These are phyloP conservation scores for Eucidaris tribuloides DNA, from an alignment of 35 echinoderm and acorn worm genomes.

Conservation along the genomic window DNA sequence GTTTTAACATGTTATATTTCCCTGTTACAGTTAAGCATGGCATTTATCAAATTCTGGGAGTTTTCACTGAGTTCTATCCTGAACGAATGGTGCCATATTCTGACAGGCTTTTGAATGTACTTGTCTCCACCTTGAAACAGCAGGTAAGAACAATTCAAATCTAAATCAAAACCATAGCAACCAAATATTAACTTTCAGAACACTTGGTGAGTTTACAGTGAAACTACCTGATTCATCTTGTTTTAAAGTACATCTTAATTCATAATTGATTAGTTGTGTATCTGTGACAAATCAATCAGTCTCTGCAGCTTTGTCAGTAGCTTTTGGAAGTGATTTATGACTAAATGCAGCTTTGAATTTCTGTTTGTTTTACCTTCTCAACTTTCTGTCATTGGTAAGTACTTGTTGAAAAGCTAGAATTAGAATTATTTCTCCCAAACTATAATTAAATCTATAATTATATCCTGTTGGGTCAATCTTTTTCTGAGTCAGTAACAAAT, in stretches of 20 bases:
- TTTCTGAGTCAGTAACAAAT: too few species aligned
- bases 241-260: neutral
- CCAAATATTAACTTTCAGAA: neutral
- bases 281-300: too few species aligned
- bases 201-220: neutral
- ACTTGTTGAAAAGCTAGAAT: too few species aligned
- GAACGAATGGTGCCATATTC: conserved; percentile 62
- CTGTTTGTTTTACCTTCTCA: too few species aligned
- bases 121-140: conserved; percentile 69
- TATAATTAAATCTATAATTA: too few species aligned
- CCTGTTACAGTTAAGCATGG: conserved; percentile 69
- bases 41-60: conserved; percentile 73
- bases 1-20: too few species aligned
- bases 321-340: too few species aligned
- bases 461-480: too few species aligned
- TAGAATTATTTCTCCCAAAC: too few species aligned
- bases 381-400: too few species aligned
- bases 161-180: neutral
- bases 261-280: neutral
- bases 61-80: conserved; percentile 82
- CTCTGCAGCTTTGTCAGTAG: too few species aligned
- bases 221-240: neutral
- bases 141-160: conserved; percentile 54
- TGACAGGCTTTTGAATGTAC: conserved; percentile 68
- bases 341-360: too few species aligned